These are phyloP conservation scores for Epizoanthus stellaris DNA, from an alignment of 92 coral and sea anemone genomes.

Conservation along the genomic window DNA sequence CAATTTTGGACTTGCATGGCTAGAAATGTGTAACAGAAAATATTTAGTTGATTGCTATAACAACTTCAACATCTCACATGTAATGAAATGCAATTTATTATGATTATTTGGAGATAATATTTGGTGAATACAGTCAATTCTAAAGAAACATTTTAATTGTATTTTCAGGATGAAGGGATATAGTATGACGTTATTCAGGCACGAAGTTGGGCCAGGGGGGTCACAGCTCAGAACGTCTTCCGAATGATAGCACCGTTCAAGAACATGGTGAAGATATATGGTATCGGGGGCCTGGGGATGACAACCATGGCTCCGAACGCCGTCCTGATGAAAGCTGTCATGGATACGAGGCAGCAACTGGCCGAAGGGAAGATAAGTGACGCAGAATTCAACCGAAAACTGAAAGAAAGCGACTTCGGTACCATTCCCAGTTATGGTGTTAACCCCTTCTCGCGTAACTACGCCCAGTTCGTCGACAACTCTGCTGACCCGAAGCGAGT, in stretches of 20 bases:
- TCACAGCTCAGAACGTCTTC: conserved; percentile 32
- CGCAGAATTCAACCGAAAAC: conserved; percentile 16
- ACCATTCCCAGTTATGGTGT: conserved; percentile 18
- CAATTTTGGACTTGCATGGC: no score
- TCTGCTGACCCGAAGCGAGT: conserved; percentile 27
- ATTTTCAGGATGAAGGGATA: conserved; percentile 18
- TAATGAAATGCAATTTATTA: no score
- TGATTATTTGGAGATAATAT: no score
- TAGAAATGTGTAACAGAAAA: no score
- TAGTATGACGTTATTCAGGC: conserved; percentile 28
- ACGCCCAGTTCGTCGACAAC: conserved; percentile 35
- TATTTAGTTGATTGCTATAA: no score
- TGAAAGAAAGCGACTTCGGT: conserved; percentile 25
- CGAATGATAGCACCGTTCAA: conserved; percentile 32
- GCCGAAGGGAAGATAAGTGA: conserved; percentile 24
- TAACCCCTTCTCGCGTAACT: conserved; percentile 33
- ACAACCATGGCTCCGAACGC: conserved; percentile 39
- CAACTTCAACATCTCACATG: no score
- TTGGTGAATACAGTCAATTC: no score
- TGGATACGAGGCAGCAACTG: conserved; percentile 17
- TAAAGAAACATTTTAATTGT: no score
- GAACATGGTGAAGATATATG: conserved; percentile 34
- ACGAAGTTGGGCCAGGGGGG: conserved; percentile 32
- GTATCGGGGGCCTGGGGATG: conserved; percentile 40
- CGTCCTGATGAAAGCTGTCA: conserved; percentile 35